phyloP scores from a whole-genome alignment of 2,113 vertebrate genomes.

The Psittacula cyanocephala region DNA sequence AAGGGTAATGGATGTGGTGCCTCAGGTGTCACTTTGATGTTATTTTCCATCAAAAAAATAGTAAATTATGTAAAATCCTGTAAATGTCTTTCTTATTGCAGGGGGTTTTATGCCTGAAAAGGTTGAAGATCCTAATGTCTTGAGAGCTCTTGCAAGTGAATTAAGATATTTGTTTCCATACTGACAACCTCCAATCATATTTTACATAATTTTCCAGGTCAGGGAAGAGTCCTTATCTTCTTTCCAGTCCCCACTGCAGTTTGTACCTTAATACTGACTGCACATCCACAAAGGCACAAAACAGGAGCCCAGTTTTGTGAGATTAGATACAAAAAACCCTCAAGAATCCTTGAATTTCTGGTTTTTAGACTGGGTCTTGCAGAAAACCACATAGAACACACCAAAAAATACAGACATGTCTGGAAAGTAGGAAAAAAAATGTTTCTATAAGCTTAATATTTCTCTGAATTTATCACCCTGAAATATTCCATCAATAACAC shows the following conservation, averaged over 20 bases:
- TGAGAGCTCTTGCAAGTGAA: not conserved
- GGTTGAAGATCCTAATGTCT: not conserved
- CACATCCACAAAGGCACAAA: not conserved
- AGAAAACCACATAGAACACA: not conserved
- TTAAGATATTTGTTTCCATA: not conserved
- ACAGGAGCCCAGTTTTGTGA: not conserved
- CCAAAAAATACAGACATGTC: not conserved
- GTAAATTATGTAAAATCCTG: not conserved
- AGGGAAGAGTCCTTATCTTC: not conserved
- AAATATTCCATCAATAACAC: not conserved
- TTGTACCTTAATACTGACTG: not conserved
- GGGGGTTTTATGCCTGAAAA: not conserved
- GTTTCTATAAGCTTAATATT: not conserved
- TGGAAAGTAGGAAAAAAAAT: not conserved
- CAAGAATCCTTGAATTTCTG: not conserved
- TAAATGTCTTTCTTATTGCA: not conserved
- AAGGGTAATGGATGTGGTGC: not conserved
- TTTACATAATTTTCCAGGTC: not conserved
- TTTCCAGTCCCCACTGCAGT: not conserved
- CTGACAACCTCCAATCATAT: not conserved
- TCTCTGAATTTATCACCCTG: not conserved
- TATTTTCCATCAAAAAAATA: constrained; percentile 7
- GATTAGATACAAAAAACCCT: not conserved
- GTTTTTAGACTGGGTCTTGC: not conserved
- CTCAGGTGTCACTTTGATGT: not conserved